Conservation (phyloP, 2,888 invertebrate species). For the Xestia sexstrigata region DNA sequence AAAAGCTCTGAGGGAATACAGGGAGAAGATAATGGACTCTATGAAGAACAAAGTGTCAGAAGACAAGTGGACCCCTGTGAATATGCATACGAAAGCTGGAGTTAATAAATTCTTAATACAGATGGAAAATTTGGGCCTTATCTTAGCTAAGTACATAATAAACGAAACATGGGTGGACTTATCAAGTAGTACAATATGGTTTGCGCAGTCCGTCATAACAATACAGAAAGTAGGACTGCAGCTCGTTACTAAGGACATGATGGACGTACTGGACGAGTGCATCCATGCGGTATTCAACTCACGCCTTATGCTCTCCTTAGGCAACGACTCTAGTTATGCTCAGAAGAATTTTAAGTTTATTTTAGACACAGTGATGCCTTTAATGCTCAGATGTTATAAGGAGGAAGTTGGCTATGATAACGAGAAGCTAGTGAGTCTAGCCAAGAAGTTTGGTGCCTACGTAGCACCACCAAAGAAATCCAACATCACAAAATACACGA, state of each 20-base stretch:
- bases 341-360: slow-evolving; percentile 94
- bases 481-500: slow-evolving; percentile 93
- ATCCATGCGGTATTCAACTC: slow-evolving; percentile 94
- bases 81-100: slow-evolving; percentile 94
- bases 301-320: slow-evolving; percentile 91
- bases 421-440: slow-evolving; percentile 87
- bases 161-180: slow-evolving; percentile 93
- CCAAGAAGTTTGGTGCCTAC: slow-evolving; percentile 89
- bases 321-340: slow-evolving; percentile 85
- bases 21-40: slow-evolving; percentile 95
- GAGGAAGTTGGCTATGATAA: slow-evolving; percentile 91
- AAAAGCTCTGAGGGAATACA: slow-evolving; percentile 94
- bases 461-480: slow-evolving; percentile 90
- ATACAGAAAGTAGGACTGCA: slow-evolving; percentile 94
- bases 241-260: slow-evolving; percentile 94
- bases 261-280: slow-evolving; percentile 93
- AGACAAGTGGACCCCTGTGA: slow-evolving; percentile 96
- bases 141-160: slow-evolving; percentile 92
- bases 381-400: slow-evolving; percentile 91
- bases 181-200: slow-evolving; percentile 95
- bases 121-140: slow-evolving; percentile 93
- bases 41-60: slow-evolving; percentile 94
- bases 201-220: slow-evolving; percentile 94
- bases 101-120: slow-evolving; percentile 93
- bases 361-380: slow-evolving; percentile 92